phyloP scores from a whole-genome alignment of 2,888 invertebrate species.

The Ypsolopha sequella region DNA sequence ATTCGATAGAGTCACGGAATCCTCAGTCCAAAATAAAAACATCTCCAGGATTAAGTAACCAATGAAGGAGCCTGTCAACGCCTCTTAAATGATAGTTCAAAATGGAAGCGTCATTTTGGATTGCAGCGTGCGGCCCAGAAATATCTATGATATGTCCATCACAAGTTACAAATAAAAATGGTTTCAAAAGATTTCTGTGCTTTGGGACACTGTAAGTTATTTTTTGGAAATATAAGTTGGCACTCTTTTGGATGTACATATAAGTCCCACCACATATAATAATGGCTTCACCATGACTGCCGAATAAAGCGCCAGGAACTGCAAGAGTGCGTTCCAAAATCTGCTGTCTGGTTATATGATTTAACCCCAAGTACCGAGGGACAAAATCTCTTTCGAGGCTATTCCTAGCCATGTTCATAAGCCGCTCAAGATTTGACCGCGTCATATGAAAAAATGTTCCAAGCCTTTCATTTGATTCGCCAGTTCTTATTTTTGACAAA shows the following conservation, averaged over 20 bases:
- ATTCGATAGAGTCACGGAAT: conserved; percentile 1
- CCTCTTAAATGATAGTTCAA: conserved; percentile 6
- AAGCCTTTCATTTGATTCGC: conserved; percentile 7
- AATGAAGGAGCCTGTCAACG: background rate
- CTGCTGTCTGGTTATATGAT: conserved; percentile 4
- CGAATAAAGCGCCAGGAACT: conserved; percentile 1
- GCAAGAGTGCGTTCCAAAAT: background rate
- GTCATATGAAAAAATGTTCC: conserved; percentile 4
- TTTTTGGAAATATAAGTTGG: conserved; percentile 6
- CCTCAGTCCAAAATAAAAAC: conserved; percentile 4
- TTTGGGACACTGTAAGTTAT: conserved; percentile 15
- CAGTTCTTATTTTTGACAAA: conserved; percentile 8
- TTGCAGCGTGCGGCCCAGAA: conserved; percentile 15
- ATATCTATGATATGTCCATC: conserved; percentile 15
- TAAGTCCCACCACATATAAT: conserved; percentile 3
- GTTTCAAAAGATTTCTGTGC: conserved; percentile 14
- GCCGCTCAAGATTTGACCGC: conserved; percentile 1
- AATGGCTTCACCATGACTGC: background rate
- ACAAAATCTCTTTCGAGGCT: conserved; percentile 5
- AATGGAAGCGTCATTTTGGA: conserved; percentile 10
- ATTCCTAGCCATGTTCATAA: conserved; percentile 3
- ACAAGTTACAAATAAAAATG: conserved; percentile 14
- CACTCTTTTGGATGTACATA: conserved; percentile 4
- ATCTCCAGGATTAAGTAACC: conserved; percentile 2
- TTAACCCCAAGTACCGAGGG: conserved; percentile 2